phyloP scores from a whole-genome alignment of 2,113 vertebrate genomes.

The Pangasianodon gigas region DNA sequence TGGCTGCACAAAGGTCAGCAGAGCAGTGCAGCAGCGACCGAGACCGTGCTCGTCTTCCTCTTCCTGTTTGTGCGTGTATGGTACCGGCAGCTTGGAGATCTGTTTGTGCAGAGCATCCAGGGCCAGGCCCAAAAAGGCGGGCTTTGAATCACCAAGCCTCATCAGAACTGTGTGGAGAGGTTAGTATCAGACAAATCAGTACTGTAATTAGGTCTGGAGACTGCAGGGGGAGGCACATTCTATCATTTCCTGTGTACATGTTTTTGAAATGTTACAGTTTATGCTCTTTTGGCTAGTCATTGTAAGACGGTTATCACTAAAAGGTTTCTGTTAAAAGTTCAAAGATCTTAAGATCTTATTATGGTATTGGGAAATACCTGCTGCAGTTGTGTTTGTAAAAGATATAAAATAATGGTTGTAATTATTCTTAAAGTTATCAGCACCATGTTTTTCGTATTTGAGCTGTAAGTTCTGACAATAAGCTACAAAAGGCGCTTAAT shows the following conservation, averaged over 20 bases:
- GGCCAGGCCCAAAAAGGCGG: constrained; percentile 77
- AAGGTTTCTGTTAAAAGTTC: background rate
- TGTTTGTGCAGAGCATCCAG: constrained; percentile 84
- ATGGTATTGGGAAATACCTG: background rate
- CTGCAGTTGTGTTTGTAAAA: background rate
- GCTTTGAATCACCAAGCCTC: constrained; percentile 77
- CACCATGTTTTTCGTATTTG: background rate
- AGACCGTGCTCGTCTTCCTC: constrained; percentile 79
- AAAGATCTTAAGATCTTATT: background rate
- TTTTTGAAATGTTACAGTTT: background rate
- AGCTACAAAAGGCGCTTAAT: background rate
- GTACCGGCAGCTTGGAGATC: constrained; percentile 84
- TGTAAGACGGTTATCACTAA: background rate
- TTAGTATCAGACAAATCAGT: background rate
- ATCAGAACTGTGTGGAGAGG: constrained; percentile 75
- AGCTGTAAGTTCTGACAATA: background rate
- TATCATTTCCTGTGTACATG: background rate
- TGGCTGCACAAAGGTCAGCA: constrained; percentile 78
- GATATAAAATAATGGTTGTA: background rate
- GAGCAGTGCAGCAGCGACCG: constrained; percentile 79
- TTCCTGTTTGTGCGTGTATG: constrained; percentile 83
- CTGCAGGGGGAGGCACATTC: constrained; percentile 61
- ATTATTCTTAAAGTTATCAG: background rate
- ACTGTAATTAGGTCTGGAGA: background rate
- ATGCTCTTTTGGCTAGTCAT: background rate